These are phyloP conservation scores for Dermochelys coriacea DNA, from an alignment of 2,797 vertebrate genomes.

Conservation along the genomic window DNA sequence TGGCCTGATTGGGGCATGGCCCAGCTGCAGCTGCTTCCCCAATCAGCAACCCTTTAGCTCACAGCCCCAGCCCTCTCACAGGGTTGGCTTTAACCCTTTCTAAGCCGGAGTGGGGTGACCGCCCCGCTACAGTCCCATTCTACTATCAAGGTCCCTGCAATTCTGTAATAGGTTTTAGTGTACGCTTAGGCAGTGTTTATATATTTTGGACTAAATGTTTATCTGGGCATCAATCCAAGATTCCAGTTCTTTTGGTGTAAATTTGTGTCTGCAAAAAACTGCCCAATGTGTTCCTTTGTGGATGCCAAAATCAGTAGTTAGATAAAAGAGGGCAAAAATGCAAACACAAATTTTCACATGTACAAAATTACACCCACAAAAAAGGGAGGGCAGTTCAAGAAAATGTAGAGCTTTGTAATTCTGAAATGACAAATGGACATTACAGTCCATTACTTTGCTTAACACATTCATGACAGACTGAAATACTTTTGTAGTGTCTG, in stretches of 20 bases:
- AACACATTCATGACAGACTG: neutral
- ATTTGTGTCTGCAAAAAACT: neutral
- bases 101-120: no score
- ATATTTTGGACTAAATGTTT: neutral
- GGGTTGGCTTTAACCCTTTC: no score
- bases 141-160: neutral
- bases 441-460: neutral
- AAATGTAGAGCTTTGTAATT: neutral
- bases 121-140: no score
- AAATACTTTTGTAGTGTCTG: constrained; percentile 18
- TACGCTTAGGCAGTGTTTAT: neutral
- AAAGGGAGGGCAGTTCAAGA: neutral
- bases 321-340: neutral
- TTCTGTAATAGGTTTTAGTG: neutral
- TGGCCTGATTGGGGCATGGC: no score
- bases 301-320: neutral
- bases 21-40: no score
- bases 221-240: neutral
- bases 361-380: neutral
- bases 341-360: neutral
- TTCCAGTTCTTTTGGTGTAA: neutral
- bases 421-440: neutral
- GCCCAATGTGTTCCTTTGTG: neutral
- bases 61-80: no score
- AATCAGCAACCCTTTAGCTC: no score